These are phyloP conservation scores for Hylia prasina DNA, from an alignment of 2,113 vertebrate species.

Conservation along the genomic window DNA sequence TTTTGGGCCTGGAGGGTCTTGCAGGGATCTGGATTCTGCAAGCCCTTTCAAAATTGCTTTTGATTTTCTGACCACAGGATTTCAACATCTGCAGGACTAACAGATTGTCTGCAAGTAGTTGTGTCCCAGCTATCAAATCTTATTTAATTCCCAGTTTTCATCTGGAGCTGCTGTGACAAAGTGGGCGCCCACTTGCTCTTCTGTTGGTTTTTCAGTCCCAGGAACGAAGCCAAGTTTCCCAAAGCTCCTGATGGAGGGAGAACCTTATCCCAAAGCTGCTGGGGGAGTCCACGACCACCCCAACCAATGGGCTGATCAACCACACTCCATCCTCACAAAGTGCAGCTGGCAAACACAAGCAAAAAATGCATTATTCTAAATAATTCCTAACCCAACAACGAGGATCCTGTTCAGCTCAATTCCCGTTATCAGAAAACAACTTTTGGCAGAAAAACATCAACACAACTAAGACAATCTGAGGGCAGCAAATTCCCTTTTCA, in stretches of 20 bases:
- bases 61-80: not conserved
- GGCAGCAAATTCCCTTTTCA: not conserved
- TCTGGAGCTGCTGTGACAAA: not conserved
- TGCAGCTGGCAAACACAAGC: too few relatives aligned
- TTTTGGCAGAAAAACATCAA: too few relatives aligned
- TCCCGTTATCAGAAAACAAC: too few relatives aligned
- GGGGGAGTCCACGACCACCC: not conserved
- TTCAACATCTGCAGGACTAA: not conserved
- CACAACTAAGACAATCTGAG: not conserved
- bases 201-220: not conserved
- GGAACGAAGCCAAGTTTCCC: not conserved
- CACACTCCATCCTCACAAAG: too few relatives aligned
- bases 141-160: not conserved
- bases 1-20: not conserved
- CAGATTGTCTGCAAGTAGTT: not conserved
- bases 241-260: not conserved
- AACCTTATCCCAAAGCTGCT: not conserved
- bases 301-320: not conserved
- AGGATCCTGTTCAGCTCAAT: too few relatives aligned
- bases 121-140: not conserved
- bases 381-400: too few relatives aligned
- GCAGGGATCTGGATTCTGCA: not conserved
- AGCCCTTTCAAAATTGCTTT: not conserved
- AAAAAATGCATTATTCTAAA: too few relatives aligned
- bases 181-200: not conserved